These are phyloP conservation scores for Apotomis betuletana DNA, from an alignment of 2,888 invertebrate genomes.

Conservation along the genomic window DNA sequence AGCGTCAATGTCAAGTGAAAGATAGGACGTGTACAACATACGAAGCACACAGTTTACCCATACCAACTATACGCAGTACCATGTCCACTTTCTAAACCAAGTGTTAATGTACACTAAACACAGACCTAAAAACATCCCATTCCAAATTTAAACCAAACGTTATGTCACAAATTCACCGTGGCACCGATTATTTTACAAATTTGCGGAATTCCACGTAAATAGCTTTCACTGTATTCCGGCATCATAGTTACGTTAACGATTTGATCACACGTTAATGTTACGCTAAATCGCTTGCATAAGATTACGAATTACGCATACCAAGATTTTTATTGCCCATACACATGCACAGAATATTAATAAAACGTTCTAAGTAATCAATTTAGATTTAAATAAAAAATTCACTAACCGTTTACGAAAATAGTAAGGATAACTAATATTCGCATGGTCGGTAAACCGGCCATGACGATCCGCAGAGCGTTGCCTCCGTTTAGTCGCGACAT, in stretches of 20 bases:
- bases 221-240: slow-evolving; percentile 71
- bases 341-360: not conserved
- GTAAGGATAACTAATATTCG: slow-evolving; percentile 73
- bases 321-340: slow-evolving; percentile 49
- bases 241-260: slow-evolving; percentile 69
- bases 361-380: slow-evolving; percentile 38
- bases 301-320: slow-evolving; percentile 56
- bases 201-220: slow-evolving; percentile 52
- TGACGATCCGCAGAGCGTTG: slow-evolving; percentile 62
- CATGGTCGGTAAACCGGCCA: slow-evolving; percentile 63
- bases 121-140: slow-evolving; percentile 2
- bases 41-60: slow-evolving; percentile 52
- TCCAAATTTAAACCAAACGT: slow-evolving; percentile 5
- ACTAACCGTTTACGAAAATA: slow-evolving; percentile 76
- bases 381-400: slow-evolving; percentile 45
- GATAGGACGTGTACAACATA: slow-evolving; percentile 59
- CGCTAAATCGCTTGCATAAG: slow-evolving; percentile 71
- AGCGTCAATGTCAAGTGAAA: slow-evolving; percentile 79
- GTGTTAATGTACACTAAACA: slow-evolving; percentile 31
- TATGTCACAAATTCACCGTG: slow-evolving; percentile 14
- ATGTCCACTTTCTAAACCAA: slow-evolving; percentile 50
- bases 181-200: slow-evolving; percentile 19
- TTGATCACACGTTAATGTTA: slow-evolving; percentile 41
- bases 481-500: slow-evolving; percentile 65
- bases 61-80: slow-evolving; percentile 33